A percentile compares a stretch with the other conserved stretches of the same genome.
Evolutionary conservation across 2,888 invertebrate genomes (phyloP).

Genomic region (Cephus spinipes): DNA sequence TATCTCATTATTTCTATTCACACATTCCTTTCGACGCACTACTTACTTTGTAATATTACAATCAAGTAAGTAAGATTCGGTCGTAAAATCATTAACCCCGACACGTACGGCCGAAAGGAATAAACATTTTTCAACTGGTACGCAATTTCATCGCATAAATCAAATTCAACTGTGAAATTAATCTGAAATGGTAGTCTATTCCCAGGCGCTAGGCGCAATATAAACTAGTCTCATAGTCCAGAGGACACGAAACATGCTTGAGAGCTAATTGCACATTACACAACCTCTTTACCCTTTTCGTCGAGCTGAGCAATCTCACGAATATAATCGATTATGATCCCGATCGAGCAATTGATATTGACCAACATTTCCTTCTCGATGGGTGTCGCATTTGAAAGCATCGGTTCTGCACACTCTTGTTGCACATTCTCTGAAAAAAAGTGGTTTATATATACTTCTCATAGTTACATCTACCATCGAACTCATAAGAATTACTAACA

Average conservation of each 20-base stretch:
- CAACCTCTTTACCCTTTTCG: constrained; percentile 25
- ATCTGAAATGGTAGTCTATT: not conserved
- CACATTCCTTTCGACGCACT: not conserved
- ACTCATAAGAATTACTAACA: not conserved
- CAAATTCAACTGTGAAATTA: constrained; percentile 48
- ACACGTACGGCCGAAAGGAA: constrained; percentile 33
- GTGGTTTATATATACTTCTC: not conserved
- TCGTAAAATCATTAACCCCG: constrained; percentile 48
- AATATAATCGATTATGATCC: constrained; percentile 62
- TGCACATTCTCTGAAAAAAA: not conserved
- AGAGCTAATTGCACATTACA: constrained; percentile 17
- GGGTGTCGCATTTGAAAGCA: not conserved
- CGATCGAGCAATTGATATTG: constrained; percentile 63
- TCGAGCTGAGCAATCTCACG: constrained; percentile 40
- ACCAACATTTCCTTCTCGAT: constrained; percentile 51
- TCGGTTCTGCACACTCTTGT: not conserved
- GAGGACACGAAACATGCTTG: constrained; percentile 18
- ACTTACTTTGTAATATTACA: constrained; percentile 51
- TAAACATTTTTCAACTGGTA: constrained; percentile 45
- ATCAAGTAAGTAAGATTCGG: constrained; percentile 45
- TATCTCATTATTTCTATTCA: not conserved
- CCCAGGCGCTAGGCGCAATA: not conserved
- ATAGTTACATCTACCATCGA: not conserved
- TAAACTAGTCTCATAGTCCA: not conserved
- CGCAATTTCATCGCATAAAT: constrained; percentile 52